Percentiles rank a stretch among this genome's conserved stretches.
Evolutionary conservation across 2,797 vertebrate genomes (phyloP).

Genomic region (Liasis olivaceus): DNA sequence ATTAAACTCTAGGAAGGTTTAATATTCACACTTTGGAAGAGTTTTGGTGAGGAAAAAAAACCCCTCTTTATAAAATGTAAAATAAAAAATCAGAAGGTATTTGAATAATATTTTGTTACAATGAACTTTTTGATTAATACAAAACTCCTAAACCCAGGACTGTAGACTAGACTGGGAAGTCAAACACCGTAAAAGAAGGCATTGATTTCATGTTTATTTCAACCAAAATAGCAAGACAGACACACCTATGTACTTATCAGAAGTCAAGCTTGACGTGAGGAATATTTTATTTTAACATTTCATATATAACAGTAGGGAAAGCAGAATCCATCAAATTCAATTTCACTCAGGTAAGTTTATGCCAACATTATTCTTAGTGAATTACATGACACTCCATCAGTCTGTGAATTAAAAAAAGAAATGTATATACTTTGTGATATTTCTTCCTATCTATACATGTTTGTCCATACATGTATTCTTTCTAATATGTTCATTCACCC

Average conservation of each 20-base stretch:
- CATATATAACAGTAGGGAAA: not conserved
- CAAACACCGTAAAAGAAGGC: not conserved
- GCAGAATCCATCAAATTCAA: not conserved
- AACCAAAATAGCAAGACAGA: not conserved
- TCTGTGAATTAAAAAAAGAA: not conserved
- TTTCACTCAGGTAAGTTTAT: not conserved
- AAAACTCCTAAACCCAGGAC: not conserved
- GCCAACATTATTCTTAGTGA: not conserved
- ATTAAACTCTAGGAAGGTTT: not conserved
- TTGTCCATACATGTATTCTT: not conserved
- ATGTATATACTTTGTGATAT: not conserved
- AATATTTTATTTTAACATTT: not conserved
- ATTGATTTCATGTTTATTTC: not conserved
- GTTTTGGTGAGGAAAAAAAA: not conserved
- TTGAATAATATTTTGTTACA: not conserved
- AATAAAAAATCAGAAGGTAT: not conserved
- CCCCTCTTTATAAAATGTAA: not conserved
- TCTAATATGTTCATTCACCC: not conserved
- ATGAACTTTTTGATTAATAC: not conserved
- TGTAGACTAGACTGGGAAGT: not conserved
- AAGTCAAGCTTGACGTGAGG: not conserved
- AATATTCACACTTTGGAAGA: not conserved
- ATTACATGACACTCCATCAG: not conserved
- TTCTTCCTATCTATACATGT: not conserved
- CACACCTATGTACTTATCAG: not conserved